Evolutionary conservation across 1,140 invertebrate species (phyloP).

Genomic region (Drosophila seguyi): DNA sequence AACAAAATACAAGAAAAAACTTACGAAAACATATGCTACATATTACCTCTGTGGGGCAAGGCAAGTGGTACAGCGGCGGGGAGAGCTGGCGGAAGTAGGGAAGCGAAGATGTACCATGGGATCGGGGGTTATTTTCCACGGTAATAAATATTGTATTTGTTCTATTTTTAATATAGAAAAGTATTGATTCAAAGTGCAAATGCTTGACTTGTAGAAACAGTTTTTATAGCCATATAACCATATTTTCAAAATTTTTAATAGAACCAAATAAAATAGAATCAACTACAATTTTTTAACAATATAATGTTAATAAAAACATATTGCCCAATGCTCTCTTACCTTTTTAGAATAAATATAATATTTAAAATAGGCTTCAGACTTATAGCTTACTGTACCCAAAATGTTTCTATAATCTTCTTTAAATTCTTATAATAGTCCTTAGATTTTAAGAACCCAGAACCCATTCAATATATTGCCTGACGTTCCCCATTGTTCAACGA

Average conservation of each 20-base stretch:
- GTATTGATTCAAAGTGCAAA: not conserved
- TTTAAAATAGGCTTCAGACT: too few species aligned
- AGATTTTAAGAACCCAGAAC: not conserved
- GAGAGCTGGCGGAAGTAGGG: slow-evolving; percentile 46
- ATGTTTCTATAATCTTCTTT: too few species aligned
- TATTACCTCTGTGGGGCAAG: slow-evolving; percentile 69
- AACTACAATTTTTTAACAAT: not conserved
- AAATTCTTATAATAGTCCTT: too few species aligned
- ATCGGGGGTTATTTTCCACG: rapidly evolving
- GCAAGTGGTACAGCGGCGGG: slow-evolving; percentile 34
- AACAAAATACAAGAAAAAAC: slow-evolving; percentile 83
- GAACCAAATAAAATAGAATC: too few species aligned
- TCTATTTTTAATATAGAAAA: not conserved
- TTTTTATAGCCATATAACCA: too few species aligned
- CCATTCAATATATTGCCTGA: not conserved
- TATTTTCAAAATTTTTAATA: too few species aligned
- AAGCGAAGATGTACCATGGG: slow-evolving; percentile 21
- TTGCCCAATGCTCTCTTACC: not conserved
- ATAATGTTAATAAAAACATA: not conserved
- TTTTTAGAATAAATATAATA: not conserved
- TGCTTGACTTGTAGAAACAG: too few species aligned
- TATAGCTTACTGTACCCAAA: too few species aligned
- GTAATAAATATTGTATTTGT: not conserved
- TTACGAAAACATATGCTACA: slow-evolving; percentile 84
- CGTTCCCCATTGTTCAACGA: slow-evolving; percentile 50